Evolutionary conservation across 1,140 invertebrate genomes (phyloP), one percentile per base, ranked within the genome.

Genomic region (Drosophila tristis): DNA sequence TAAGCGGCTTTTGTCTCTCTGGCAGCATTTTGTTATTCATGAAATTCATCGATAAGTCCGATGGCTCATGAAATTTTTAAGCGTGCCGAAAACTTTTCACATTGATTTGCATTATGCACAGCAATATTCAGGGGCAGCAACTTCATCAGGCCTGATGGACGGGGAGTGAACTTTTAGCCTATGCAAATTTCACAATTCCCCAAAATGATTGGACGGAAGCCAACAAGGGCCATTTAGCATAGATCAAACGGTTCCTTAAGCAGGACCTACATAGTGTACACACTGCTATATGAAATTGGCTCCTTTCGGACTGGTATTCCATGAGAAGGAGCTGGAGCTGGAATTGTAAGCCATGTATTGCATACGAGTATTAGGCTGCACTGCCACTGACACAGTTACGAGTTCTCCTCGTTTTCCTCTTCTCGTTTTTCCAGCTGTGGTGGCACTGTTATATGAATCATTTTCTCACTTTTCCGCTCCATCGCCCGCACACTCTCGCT

Each of bases 31-130:
- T 86, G 84, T 75, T 86, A 86, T 86, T 86, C 82, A 86, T 86
- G 82, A 87, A 86, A 87, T 86, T 86, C 82, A 86, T 86, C 84
- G 82, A 86, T 86, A 86, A 86, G 82, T 87, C 78, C 64, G 49
- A 53, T 50, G 67, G 68, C 67, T 72, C 68, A 72, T 72, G 67
- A 72, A 72, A 72, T 72, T 72, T 66, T 49, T 54, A 58, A 73
- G 62, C 71, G 51, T 71, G 66, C 47, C 47, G 48, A 74, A 74
- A 74, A 74, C 53, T 74, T 74, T 74, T 31, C 45, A 74, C 61
- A 74, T 74, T 74, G 72, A 74, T 74, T 74, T 65, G 72, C 72
- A 74, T 74, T 58, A 74, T 48, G 57, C 35, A 68, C 20, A 20
- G 20, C 20, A 15, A 4, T 0, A 16, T n/a, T 26, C 5, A 23